Base-by-base conservation (phyloP, 2,113 vertebrate genomes). In the Microcebus tavaratra region DNA sequence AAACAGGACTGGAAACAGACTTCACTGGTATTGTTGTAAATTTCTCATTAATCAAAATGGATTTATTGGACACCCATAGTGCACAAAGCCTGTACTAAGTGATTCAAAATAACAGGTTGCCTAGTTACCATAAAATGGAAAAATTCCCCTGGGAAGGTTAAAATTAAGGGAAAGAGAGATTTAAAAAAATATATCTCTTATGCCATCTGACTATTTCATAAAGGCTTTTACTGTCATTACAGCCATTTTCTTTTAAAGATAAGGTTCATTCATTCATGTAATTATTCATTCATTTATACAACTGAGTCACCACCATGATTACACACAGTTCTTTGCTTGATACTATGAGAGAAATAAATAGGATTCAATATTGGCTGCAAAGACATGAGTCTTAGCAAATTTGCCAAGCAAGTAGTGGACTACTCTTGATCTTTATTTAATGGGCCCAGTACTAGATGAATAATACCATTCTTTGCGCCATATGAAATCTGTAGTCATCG, bases 61-160 rank as follows among this genome's bases (percentile, higher is more conserved):
- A 97, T 97, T 97, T 97, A 97, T 96, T 94, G 84, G 93, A 90
- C 94, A 97, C 79, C 95, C 96, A 89, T 73, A 91, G 86, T 72
- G 79, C 76, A 86, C 79, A 95, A 97, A 97, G 84, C 55, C 75
- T 92, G 65, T 55, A 78, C 95, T 96, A 97, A 97, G 90, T 95
- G 91, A 97, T 97, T 97, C 90, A 95, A 97, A 98, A 95, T 97
- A 97, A 95, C 63, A 96, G 91, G 97, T 97, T 97, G 97, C 96
- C 87, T 98, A 92, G 97, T 95, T 97, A 97, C 97, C 95, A 95
- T 88, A 95, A 97, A 97, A 97, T 91, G 92, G 80, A 92, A 97
- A 97, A 96, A 96, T 94, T 90, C 59, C 63, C 94, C 84, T 82
- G n/a, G 72, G 75, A 97, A 91, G 86, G 63, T 87, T 96, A 93